Conservation (phyloP, 1,140 invertebrate species). For the Daktulosphaira vitifoliae region DNA sequence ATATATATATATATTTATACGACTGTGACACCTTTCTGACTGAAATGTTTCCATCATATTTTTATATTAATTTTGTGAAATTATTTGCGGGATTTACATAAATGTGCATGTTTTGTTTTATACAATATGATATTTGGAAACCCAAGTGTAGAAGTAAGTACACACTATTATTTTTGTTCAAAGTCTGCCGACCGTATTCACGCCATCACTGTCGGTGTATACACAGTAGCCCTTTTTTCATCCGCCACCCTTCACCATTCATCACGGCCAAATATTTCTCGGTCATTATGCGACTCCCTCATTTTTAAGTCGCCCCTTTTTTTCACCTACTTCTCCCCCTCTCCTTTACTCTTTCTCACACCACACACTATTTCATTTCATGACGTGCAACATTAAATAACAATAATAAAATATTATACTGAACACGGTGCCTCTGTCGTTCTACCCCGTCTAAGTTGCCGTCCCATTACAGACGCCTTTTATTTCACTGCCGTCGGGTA, state of each 20-base stretch:
- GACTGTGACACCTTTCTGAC: too few species aligned
- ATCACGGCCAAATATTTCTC: conserved; percentile 24
- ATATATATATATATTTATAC: too few species aligned
- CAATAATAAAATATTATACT: conserved; percentile 33
- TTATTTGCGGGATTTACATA: too few species aligned
- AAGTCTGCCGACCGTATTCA: not conserved
- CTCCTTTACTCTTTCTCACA: not conserved
- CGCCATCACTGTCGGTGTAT: not conserved
- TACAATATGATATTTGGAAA: too few species aligned
- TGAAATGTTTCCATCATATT: too few species aligned
- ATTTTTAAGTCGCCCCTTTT: conserved; percentile 18
- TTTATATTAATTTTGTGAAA: too few species aligned
- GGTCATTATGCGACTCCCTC: conserved; percentile 29
- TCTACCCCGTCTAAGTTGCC: not conserved
- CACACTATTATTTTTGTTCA: too few species aligned
- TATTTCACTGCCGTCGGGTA: not conserved
- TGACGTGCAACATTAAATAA: conserved; percentile 32
- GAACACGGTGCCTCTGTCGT: not conserved
- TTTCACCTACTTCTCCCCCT: not conserved
- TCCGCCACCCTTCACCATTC: conserved; percentile 10
- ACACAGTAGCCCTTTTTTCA: conserved; percentile 9
- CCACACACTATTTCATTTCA: not conserved
- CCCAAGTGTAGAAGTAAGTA: too few species aligned
- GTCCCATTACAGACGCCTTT: not conserved
- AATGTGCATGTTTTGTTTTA: too few species aligned